Evolutionary conservation across 2,797 vertebrate species (phyloP).

Genomic region (Telmatherina bonti): DNA sequence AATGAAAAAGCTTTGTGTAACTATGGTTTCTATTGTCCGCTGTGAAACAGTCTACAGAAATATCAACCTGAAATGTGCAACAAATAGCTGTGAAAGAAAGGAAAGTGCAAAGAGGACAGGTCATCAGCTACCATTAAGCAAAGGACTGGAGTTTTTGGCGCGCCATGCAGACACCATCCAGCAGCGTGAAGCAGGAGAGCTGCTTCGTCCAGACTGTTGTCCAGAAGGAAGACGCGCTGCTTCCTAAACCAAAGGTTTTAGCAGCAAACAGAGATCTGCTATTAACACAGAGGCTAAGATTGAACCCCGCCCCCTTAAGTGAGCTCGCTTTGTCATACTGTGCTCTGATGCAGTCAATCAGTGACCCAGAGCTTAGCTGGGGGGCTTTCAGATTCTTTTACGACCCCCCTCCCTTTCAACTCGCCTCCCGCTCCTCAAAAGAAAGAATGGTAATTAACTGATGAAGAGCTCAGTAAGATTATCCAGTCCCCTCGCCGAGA

Average conservation of each 20-base stretch:
- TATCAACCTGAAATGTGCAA: background rate
- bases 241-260: constrained; percentile 44
- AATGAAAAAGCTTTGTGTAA: background rate
- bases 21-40: background rate
- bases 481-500: constrained; percentile 69
- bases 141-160: too few species aligned
- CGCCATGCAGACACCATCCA: too few species aligned
- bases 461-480: constrained; percentile 82
- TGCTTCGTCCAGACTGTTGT: constrained; percentile 8
- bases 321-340: constrained; percentile 72
- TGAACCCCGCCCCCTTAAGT: constrained; percentile 68
- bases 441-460: constrained; percentile 84
- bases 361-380: constrained; percentile 77
- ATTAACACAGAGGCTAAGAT: constrained; percentile 49
- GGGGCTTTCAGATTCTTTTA: constrained; percentile 79
- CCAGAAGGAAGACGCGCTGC: constrained; percentile 26
- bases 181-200: too few species aligned
- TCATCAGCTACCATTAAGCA: too few species aligned
- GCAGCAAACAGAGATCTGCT: constrained; percentile 51
- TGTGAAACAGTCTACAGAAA: background rate
- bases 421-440: constrained; percentile 66
- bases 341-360: constrained; percentile 79
- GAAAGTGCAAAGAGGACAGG: background rate
- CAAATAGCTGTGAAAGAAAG: background rate
- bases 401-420: constrained; percentile 62